These are phyloP conservation scores for Monoplex corrugatus DNA, from an alignment of 2,888 invertebrate genomes.

Conservation along the genomic window DNA sequence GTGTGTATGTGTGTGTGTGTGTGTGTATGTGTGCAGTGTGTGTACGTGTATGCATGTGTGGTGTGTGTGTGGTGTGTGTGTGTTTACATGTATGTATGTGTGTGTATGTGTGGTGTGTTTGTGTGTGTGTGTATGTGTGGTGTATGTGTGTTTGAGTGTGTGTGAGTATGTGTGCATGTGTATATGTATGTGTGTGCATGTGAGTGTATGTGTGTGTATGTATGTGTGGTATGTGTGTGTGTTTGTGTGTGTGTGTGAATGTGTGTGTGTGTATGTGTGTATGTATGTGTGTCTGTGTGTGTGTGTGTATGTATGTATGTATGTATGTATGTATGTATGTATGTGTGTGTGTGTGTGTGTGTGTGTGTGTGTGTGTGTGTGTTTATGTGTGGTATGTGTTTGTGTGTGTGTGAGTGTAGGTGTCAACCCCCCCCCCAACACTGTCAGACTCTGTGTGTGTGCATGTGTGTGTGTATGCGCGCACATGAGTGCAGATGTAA, in stretches of 20 bases:
- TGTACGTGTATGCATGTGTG: background rate
- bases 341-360: background rate
- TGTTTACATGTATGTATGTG: background rate
- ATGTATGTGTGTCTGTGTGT: background rate
- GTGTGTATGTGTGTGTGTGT: slow-evolving; percentile 7
- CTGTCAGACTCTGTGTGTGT: too few relatives aligned
- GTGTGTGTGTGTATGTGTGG: background rate
- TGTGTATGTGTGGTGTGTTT: background rate
- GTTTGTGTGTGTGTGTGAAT: background rate
- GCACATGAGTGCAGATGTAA: too few relatives aligned
- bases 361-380: background rate
- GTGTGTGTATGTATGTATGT: slow-evolving; percentile 13
- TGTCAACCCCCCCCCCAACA: too few relatives aligned
- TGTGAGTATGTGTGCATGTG: background rate
- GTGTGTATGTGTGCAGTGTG: background rate
- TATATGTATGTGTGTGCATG: background rate
- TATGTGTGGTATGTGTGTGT: background rate
- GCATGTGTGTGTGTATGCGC: background rate
- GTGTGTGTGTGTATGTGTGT: background rate
- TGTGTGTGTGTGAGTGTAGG: background rate
- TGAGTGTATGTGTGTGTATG: slow-evolving; percentile 7
- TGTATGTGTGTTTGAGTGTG: background rate
- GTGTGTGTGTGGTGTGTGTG: slow-evolving; percentile 13
- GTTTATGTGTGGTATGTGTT: too few relatives aligned
- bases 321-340: slow-evolving; percentile 13